phyloP scores from a whole-genome alignment of 2,113 vertebrate species.

The Phrynosoma blainvillii region DNA sequence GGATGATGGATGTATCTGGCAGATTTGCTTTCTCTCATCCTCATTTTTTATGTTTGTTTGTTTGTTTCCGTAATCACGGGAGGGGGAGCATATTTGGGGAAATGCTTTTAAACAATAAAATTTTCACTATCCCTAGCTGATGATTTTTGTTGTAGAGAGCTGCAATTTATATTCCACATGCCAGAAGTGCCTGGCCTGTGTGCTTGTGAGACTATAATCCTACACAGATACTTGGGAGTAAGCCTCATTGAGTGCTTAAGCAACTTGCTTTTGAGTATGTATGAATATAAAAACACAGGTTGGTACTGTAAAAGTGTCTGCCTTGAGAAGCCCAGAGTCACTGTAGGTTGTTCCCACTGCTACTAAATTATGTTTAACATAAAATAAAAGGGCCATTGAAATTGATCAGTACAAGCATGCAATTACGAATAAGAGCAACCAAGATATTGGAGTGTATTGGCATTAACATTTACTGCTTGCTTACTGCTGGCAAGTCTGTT shows the following conservation, averaged over 20 bases:
- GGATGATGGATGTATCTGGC: too few species aligned
- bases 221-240: background rate
- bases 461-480: background rate
- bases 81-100: too few species aligned
- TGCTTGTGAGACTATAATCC: too few species aligned
- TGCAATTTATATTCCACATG: too few species aligned
- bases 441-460: background rate
- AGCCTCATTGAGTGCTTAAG: background rate
- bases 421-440: background rate
- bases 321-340: background rate
- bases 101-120: too few species aligned
- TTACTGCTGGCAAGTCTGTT: background rate
- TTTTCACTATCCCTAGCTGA: too few species aligned
- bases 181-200: too few species aligned
- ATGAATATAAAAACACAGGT: background rate
- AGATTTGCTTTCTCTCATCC: too few species aligned
- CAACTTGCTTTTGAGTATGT: background rate
- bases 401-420: conserved; percentile 5
- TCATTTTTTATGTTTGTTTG: too few species aligned
- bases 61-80: too few species aligned
- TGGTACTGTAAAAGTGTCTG: background rate
- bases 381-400: background rate
- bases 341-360: background rate
- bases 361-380: conserved; percentile 8
- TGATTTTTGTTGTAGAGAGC: too few species aligned